Base-by-base conservation (phyloP, 2,888 invertebrate genomes). In the Lamellibrachia columna region DNA sequence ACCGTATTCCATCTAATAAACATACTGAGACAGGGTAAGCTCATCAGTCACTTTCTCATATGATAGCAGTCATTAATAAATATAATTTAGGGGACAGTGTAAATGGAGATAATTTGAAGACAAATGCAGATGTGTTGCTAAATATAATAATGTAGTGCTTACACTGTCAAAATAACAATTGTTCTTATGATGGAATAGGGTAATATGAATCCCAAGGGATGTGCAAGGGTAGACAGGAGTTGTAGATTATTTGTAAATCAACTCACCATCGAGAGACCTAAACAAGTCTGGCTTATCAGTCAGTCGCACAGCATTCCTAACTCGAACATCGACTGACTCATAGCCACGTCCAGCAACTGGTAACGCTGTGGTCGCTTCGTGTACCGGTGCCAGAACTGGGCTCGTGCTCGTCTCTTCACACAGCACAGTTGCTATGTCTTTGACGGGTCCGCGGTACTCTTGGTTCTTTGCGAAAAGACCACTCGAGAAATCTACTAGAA, bases 401-500 rank as follows among this genome's bases (percentile, higher is more conserved):
- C 75, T 15, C 6, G 75, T 22, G 75, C 15, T 0, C 1, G 15
- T 75, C 15, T 75, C 75, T n/a, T 75, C 75, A 75, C 22, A 4
- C 22, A 75, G 75, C 75, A 22, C n/a, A 4, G 22, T 22, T 0
- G 75, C 75, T 15, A 75, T 6, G 22, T 75, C 75, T n/a, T 15
- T 75, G 15, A 75, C 75, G 1, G 75, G 75, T 3, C 75, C 75
- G 1, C 75, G 75, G 75, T 75, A 75, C 22, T 93, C 93, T 52
- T 93, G 93, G 92, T 91, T 92, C 28, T 93, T 90, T 7, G 92
- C 92, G 91, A 94, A 94, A 6, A 98, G 97, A 97, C 98, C 98
- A 96, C 98, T 98, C 97, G 99, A 98, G 97, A 99, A 98, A 97
- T 99, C 99, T 97, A 98, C 98, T 97, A 99, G 97, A 97, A 95